These are phyloP conservation scores for Sebastes paucispinis DNA, from an alignment of 2,797 vertebrate genomes.

Conservation along the genomic window DNA sequence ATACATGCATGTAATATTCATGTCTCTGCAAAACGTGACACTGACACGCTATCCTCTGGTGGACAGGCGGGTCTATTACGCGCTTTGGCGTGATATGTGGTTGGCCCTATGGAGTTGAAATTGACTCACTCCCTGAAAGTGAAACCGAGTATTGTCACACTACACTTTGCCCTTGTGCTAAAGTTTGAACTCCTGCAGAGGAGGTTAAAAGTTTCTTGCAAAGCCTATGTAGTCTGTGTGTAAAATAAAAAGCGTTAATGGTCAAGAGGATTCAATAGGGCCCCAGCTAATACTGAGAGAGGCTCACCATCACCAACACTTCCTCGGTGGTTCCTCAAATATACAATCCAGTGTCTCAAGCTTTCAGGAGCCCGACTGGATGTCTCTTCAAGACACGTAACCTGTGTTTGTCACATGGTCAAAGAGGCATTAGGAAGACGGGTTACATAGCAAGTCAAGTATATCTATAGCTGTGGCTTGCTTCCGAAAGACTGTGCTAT, in stretches of 20 bases:
- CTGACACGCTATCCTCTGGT: too few relatives aligned
- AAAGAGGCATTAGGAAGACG: constrained; percentile 5
- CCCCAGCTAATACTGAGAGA: background rate
- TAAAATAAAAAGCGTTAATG: background rate
- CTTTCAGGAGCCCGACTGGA: constrained; percentile 81
- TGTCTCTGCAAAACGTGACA: too few relatives aligned
- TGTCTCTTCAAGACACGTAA: constrained; percentile 87
- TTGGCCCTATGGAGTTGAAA: background rate
- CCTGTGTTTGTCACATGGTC: constrained; percentile 64
- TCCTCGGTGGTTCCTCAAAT: constrained; percentile 70
- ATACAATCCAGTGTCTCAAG: constrained; percentile 82
- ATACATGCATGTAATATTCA: too few relatives aligned
- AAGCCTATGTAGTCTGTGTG: constrained; percentile 18
- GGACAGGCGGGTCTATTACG: too few relatives aligned
- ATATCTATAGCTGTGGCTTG: constrained; percentile 7
- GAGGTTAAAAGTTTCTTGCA: constrained; percentile 89
- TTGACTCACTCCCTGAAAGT: background rate
- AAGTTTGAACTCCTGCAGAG: constrained; percentile 82
- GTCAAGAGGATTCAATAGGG: background rate
- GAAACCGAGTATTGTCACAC: background rate
- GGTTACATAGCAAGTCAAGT: background rate
- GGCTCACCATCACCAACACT: constrained; percentile 80
- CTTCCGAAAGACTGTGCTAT: background rate
- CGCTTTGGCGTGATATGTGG: too few relatives aligned
- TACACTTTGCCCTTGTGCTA: background rate